Evolutionary conservation across 2,888 invertebrate species (phyloP).

Genomic region (Laspeyria flexula): DNA sequence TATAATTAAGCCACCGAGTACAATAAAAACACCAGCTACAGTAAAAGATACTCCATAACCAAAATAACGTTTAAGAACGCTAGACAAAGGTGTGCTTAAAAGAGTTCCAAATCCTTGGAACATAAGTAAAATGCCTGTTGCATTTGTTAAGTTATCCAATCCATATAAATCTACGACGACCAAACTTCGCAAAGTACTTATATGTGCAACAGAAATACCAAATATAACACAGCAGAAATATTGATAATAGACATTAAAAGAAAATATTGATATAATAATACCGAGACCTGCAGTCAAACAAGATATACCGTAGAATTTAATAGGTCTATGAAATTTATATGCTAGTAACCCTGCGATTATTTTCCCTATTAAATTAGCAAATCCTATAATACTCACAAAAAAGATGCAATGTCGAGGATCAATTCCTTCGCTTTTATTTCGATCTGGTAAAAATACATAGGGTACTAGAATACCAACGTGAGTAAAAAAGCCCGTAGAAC

Average conservation of each 20-base stretch:
- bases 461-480: constrained; percentile 7
- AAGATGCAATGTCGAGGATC: constrained; percentile 59
- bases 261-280: constrained; percentile 63
- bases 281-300: constrained; percentile 57
- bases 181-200: constrained; percentile 66
- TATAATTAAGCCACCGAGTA: constrained; percentile 61
- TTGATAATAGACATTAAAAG: constrained; percentile 66
- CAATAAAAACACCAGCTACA: constrained; percentile 64
- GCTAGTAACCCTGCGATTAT: constrained; percentile 63
- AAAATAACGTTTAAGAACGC: constrained; percentile 58
- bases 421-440: constrained; percentile 63
- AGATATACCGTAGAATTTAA: constrained; percentile 50
- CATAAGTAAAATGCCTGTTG: constrained; percentile 71
- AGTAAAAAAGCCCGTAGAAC: constrained; percentile 4
- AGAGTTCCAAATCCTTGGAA: constrained; percentile 74
- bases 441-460: constrained; percentile 55
- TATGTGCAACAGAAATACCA: constrained; percentile 65
- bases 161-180: constrained; percentile 73
- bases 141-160: constrained; percentile 76
- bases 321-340: constrained; percentile 57
- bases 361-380: constrained; percentile 68
- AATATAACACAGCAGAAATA: constrained; percentile 64
- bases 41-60: constrained; percentile 67
- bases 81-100: constrained; percentile 72
- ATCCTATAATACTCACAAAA: constrained; percentile 71